A percentile compares a stretch with the other conserved stretches of the same genome.
Evolutionary conservation across 2,888 invertebrate species (phyloP).

Genomic region (Homarus gammarus): DNA sequence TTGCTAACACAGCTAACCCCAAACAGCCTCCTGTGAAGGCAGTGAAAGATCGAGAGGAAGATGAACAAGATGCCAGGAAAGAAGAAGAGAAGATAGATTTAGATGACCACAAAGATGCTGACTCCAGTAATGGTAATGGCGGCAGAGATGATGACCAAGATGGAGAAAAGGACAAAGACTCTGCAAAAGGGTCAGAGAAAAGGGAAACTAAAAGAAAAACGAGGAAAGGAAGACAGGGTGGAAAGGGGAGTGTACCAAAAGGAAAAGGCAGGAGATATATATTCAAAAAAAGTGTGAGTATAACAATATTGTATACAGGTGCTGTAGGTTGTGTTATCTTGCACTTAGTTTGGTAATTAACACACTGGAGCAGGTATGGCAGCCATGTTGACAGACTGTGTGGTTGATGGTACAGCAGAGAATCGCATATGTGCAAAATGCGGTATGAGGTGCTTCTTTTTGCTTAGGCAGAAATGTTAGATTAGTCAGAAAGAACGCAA

Average conservation of each 20-base stretch:
- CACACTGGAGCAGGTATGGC: no score
- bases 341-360: no score
- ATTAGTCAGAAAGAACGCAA: no score
- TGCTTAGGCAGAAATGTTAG: no score
- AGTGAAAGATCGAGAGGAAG: constrained; percentile 27
- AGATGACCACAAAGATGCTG: constrained; percentile 58
- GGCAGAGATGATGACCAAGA: constrained; percentile 70
- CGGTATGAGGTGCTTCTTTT: no score
- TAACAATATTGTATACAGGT: no score
- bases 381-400: no score
- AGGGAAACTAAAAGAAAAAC: constrained; percentile 70
- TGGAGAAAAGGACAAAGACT: constrained; percentile 60
- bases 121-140: constrained; percentile 64
- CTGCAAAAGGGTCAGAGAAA: constrained; percentile 45
- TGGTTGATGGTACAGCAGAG: no score
- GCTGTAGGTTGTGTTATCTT: no score
- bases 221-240: constrained; percentile 71
- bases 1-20: neutral
- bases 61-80: constrained; percentile 29
- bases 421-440: no score
- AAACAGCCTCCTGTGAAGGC: neutral
- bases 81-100: constrained; percentile 54
- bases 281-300: constrained; percentile 76
- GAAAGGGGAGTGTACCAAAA: constrained; percentile 73
- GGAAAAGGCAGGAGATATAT: constrained; percentile 76